A percentile compares a stretch with the other conserved stretches of the same genome.
Conservation (phyloP, 2,888 invertebrate genomes). For the Pterobdella sp. region DNA sequence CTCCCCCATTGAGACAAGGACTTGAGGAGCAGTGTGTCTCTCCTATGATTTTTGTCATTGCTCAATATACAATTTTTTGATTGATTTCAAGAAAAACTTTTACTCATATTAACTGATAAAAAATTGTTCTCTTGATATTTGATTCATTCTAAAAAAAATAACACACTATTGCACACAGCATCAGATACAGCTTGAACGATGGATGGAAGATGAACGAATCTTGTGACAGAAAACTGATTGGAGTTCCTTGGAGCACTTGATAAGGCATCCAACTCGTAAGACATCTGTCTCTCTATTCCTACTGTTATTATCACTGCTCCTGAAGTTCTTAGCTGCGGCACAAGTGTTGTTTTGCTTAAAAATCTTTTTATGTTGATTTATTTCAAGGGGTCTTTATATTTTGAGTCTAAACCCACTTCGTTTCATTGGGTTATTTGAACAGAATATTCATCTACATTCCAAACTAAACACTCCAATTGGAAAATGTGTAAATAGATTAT, state of each 20-base stretch:
- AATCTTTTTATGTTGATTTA: no score
- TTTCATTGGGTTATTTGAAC: no score
- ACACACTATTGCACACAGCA: background rate
- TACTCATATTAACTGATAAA: no score
- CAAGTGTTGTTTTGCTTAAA: no score
- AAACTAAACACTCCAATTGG: no score
- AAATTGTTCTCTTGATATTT: background rate
- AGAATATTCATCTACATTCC: no score
- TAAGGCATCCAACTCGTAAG: constrained; percentile 6
- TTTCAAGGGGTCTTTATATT: no score
- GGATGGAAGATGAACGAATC: constrained; percentile 6
- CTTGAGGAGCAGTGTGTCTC: constrained; percentile 41
- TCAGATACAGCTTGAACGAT: background rate
- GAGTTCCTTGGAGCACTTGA: constrained; percentile 1
- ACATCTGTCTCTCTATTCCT: background rate
- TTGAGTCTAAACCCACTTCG: no score
- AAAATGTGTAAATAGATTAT: no score
- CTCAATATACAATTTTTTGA: no score
- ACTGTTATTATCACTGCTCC: constrained; percentile 11
- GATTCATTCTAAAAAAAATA: background rate
- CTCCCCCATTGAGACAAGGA: constrained; percentile 45
- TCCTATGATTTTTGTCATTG: no score
- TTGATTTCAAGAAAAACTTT: background rate
- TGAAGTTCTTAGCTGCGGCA: background rate
- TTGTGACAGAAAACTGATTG: constrained; percentile 16